Conservation (phyloP, 2,797 vertebrate species). For the Triplophysa yarkandensis region DNA sequence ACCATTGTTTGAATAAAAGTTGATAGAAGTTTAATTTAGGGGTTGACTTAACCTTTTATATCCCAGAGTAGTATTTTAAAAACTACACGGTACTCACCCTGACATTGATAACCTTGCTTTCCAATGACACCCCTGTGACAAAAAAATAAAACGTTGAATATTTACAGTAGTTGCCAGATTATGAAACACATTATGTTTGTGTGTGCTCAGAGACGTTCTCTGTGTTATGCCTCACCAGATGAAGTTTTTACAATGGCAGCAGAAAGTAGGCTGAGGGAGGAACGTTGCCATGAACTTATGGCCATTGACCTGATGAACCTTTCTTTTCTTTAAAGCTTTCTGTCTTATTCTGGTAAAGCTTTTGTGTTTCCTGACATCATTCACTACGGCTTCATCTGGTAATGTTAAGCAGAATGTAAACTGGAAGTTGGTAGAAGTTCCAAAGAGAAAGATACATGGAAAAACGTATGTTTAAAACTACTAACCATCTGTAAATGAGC, state of each 20-base stretch:
- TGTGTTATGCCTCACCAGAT: slow-evolving; percentile 85
- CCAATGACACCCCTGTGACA: slow-evolving; percentile 92
- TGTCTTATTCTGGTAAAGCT: slow-evolving; percentile 90
- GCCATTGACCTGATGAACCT: slow-evolving; percentile 94
- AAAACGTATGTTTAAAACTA: background rate
- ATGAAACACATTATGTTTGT: background rate
- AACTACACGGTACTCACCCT: too few species aligned
- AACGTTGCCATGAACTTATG: slow-evolving; percentile 99
- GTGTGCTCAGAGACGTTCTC: background rate
- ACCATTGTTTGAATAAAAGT: too few species aligned
- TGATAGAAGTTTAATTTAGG: too few species aligned
- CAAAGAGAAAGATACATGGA: background rate
- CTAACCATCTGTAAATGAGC: slow-evolving; percentile 93
- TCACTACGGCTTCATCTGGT: slow-evolving; percentile 69
- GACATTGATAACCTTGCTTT: slow-evolving; percentile 98
- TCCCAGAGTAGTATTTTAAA: too few species aligned
- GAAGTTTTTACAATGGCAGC: slow-evolving; percentile 95
- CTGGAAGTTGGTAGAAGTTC: background rate
- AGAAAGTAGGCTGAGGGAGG: slow-evolving; percentile 94
- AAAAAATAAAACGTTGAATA: slow-evolving; percentile 45
- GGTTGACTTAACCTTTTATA: too few species aligned
- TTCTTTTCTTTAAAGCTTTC: slow-evolving; percentile 81
- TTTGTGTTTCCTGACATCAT: slow-evolving; percentile 76
- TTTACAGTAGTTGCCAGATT: background rate
- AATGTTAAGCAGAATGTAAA: background rate